These are phyloP conservation scores for Bettongia penicillata DNA, from an alignment of 2,113 vertebrate species.

Conservation along the genomic window DNA sequence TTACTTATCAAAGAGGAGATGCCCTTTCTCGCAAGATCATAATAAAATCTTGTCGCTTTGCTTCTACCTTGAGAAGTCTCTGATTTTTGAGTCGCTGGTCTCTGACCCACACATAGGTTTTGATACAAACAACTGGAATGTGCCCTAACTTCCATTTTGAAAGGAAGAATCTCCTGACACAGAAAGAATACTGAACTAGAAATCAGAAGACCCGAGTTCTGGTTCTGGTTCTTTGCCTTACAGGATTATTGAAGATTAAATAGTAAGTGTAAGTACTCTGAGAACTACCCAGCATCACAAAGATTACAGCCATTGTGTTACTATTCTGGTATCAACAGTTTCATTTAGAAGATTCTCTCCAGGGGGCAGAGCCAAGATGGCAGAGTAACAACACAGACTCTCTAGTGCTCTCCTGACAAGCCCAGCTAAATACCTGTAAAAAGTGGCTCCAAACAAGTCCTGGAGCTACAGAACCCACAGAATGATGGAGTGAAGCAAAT, in stretches of 20 bases:
- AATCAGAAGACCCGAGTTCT: neutral
- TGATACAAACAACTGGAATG: constrained; percentile 31
- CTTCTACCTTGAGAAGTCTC: too few relatives aligned
- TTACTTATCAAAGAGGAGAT: too few relatives aligned
- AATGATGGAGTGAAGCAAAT: too few relatives aligned
- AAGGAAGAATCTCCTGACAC: constrained; percentile 29
- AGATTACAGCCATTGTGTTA: neutral
- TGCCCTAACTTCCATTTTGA: constrained; percentile 30
- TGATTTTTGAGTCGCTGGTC: too few relatives aligned
- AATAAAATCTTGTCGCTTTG: too few relatives aligned
- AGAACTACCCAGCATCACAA: neutral
- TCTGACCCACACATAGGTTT: neutral
- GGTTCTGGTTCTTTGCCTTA: neutral
- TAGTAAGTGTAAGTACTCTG: neutral
- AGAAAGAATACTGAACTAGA: constrained; percentile 13
- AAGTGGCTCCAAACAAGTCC: too few relatives aligned
- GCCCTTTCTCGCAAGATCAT: too few relatives aligned
- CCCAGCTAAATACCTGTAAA: too few relatives aligned
- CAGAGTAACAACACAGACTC: too few relatives aligned
- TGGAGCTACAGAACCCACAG: too few relatives aligned
- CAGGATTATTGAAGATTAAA: neutral
- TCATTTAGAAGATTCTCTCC: constrained; percentile 9
- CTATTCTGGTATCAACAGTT: constrained; percentile 3
- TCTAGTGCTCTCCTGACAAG: too few relatives aligned
- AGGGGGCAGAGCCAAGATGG: neutral